Conservation (phyloP, 92 coral and sea anemone genomes). For the Galaxea fascicularis region DNA sequence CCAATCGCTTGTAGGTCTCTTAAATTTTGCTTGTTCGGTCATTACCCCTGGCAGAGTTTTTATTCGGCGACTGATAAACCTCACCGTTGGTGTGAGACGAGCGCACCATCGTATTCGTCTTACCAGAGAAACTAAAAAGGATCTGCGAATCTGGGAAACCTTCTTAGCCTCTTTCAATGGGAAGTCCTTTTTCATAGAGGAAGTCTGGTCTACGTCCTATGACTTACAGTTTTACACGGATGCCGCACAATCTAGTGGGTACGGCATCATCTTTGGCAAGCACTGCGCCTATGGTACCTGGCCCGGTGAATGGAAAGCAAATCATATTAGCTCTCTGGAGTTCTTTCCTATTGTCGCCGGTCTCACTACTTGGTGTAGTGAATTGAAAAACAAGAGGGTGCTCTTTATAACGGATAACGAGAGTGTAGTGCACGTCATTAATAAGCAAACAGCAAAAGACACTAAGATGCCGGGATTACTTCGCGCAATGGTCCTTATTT, state of each 20-base stretch:
- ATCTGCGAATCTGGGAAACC: constrained; percentile 42
- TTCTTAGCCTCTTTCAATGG: constrained; percentile 53
- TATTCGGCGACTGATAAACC: constrained; percentile 53
- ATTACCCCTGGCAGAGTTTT: constrained; percentile 68
- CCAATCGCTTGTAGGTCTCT: constrained; percentile 63
- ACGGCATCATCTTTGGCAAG: constrained; percentile 41
- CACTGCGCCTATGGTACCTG: constrained; percentile 63
- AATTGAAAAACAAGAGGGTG: too few relatives aligned
- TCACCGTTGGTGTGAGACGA: constrained; percentile 49
- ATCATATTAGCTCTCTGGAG: too few relatives aligned
- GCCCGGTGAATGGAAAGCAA: constrained; percentile 54
- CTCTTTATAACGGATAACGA: too few relatives aligned
- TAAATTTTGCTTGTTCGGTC: constrained; percentile 70
- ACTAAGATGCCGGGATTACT: too few relatives aligned
- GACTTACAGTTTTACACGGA: constrained; percentile 26
- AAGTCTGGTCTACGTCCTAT: constrained; percentile 43
- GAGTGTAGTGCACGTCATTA: too few relatives aligned
- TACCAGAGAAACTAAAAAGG: constrained; percentile 50
- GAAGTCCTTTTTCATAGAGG: constrained; percentile 54
- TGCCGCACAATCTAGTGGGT: constrained; percentile 28
- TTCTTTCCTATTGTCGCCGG: too few relatives aligned
- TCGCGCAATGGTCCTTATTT: too few relatives aligned
- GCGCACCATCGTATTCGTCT: constrained; percentile 50
- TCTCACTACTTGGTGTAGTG: too few relatives aligned
- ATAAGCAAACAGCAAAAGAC: too few relatives aligned